phyloP scores from a whole-genome alignment of 2,797 vertebrate genomes.

The Sebastes goodei region DNA sequence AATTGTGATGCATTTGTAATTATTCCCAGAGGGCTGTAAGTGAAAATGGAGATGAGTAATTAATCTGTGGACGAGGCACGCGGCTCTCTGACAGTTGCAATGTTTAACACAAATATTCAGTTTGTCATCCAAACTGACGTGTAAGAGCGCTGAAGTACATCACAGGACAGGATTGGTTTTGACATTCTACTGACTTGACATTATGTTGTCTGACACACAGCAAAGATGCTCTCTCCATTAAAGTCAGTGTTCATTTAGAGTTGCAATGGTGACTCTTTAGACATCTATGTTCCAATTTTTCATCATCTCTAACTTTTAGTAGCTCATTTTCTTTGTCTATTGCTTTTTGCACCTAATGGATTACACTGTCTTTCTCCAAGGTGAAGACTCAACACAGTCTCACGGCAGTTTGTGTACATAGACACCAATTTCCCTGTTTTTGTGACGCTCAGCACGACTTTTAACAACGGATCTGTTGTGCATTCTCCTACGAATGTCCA shows the following conservation, averaged over 20 bases:
- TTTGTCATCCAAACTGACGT: not conserved
- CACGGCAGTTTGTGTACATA: no score
- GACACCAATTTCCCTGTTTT: no score
- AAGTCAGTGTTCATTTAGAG: not conserved
- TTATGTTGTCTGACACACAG: not conserved
- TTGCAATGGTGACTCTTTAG: not conserved
- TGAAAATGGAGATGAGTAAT: constrained; percentile 13
- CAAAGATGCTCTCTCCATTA: not conserved
- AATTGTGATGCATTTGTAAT: constrained; percentile 14
- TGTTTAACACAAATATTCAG: not conserved
- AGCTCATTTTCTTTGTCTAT: not conserved
- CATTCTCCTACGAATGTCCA: no score
- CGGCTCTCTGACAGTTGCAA: not conserved
- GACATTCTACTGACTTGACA: not conserved
- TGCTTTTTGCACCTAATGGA: not conserved
- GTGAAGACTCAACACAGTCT: not conserved
- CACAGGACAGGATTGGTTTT: not conserved
- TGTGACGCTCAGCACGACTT: no score
- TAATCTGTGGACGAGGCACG: not conserved
- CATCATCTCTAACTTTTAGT: not conserved
- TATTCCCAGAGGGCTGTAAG: not conserved
- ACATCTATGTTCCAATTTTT: not conserved
- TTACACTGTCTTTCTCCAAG: not conserved
- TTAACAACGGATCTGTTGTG: no score
- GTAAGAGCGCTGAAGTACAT: not conserved